Conservation (phyloP, 1,140 invertebrate species). For the Bombus balteatus region DNA sequence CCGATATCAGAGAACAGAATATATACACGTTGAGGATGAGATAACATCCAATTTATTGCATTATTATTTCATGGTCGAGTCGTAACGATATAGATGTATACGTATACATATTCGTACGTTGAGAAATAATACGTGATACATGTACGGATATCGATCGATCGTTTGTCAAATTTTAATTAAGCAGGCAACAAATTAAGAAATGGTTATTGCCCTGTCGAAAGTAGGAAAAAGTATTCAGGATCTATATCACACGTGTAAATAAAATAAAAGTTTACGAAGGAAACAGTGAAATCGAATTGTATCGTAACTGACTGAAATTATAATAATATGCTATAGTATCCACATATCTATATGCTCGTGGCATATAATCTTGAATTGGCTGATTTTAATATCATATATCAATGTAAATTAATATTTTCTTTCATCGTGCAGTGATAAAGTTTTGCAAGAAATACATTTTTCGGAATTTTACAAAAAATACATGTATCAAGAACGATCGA, state of each 20-base stretch:
- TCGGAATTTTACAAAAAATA: background rate
- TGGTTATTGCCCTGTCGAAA: background rate
- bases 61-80: conserved; percentile 43
- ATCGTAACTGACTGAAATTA: background rate
- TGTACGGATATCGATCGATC: conserved; percentile 26
- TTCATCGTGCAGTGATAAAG: too few relatives aligned
- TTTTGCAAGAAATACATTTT: background rate
- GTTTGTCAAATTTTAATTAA: background rate
- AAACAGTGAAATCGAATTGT: background rate
- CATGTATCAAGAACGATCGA: conserved; percentile 8
- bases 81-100: conserved; percentile 44
- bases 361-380: background rate
- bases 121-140: background rate
- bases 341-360: background rate
- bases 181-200: too few relatives aligned
- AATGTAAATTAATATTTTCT: too few relatives aligned
- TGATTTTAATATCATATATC: too few relatives aligned
- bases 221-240: too few relatives aligned
- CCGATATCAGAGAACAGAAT: conserved; percentile 4
- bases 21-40: conserved; percentile 15
- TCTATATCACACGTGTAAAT: background rate
- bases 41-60: conserved; percentile 11
- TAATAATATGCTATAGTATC: background rate
- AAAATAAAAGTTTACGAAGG: background rate
- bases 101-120: conserved; percentile 14